Percentiles rank a stretch among this genome's conserved stretches.
phyloP scores from a whole-genome alignment of 2,113 vertebrate genomes.

The Speoplatyrhinus poulsoni region DNA sequence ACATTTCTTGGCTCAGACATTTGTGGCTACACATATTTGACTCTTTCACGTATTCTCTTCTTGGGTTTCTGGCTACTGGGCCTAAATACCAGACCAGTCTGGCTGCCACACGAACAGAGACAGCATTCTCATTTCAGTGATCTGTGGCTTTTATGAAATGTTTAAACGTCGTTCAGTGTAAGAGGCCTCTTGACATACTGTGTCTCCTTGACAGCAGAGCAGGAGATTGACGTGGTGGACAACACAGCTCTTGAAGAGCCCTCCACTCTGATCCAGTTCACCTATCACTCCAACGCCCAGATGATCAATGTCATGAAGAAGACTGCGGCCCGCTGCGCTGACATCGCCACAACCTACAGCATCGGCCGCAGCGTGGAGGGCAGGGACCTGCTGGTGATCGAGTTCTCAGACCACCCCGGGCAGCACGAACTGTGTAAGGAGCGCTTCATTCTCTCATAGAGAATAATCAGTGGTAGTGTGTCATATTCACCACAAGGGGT shows the following conservation, averaged over 20 bases:
- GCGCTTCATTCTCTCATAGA: neutral
- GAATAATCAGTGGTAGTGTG: too few relatives aligned
- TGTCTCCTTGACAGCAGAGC: slow-evolving; percentile 41
- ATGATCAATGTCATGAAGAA: slow-evolving; percentile 82
- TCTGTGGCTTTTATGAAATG: neutral
- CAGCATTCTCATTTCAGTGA: neutral
- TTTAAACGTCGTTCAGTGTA: neutral
- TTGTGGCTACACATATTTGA: neutral
- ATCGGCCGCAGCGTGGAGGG: slow-evolving; percentile 90
- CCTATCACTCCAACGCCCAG: slow-evolving; percentile 83
- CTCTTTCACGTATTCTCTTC: neutral
- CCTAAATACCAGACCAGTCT: slow-evolving; percentile 1
- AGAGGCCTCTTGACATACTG: neutral
- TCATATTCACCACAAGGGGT: too few relatives aligned
- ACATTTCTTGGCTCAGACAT: slow-evolving; percentile 1
- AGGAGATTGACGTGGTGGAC: slow-evolving; percentile 40
- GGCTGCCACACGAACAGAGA: too few relatives aligned
- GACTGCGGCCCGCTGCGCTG: slow-evolving; percentile 80
- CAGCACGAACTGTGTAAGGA: slow-evolving; percentile 88
- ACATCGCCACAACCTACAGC: slow-evolving; percentile 87
- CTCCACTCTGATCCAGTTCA: slow-evolving; percentile 74
- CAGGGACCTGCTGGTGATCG: slow-evolving; percentile 90
- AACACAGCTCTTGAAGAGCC: slow-evolving; percentile 56
- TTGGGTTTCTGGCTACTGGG: neutral
- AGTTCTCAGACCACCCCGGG: slow-evolving; percentile 90